Conservation (phyloP, 2,113 vertebrate species). For the Macrotus californicus region DNA sequence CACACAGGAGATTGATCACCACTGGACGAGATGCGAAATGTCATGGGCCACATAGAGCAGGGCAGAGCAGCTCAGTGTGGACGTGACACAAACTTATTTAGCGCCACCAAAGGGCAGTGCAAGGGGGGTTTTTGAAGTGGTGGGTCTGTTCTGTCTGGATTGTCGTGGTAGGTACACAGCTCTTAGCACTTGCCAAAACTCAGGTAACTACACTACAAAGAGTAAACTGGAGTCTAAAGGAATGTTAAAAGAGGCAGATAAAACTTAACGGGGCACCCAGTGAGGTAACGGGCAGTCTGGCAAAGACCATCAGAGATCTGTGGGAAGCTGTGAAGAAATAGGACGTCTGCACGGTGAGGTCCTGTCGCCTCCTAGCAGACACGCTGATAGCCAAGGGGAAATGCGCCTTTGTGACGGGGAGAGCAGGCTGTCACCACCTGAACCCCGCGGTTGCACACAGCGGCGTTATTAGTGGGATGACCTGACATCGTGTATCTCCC, state of each 20-base stretch:
- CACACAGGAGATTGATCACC: background rate
- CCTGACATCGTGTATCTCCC: background rate
- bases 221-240: background rate
- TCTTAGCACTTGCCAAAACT: background rate
- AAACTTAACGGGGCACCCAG: background rate
- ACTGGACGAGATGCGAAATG: background rate
- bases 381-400: background rate
- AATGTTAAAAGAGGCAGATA: background rate
- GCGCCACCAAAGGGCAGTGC: background rate
- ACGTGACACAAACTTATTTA: background rate
- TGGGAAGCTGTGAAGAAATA: background rate
- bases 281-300: background rate
- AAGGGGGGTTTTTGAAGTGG: background rate
- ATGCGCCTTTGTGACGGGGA: background rate
- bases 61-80: background rate
- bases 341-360: background rate
- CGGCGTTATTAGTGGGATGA: too few species aligned
- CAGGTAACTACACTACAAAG: background rate
- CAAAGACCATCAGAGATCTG: background rate
- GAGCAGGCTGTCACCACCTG: background rate
- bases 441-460: background rate
- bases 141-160: background rate
- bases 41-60: background rate
- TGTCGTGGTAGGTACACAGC: background rate
- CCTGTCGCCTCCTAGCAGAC: background rate